A percentile compares a stretch with the other conserved stretches of the same genome.
phyloP scores from a whole-genome alignment of 2,113 vertebrate species.

The Carassius gibelio region DNA sequence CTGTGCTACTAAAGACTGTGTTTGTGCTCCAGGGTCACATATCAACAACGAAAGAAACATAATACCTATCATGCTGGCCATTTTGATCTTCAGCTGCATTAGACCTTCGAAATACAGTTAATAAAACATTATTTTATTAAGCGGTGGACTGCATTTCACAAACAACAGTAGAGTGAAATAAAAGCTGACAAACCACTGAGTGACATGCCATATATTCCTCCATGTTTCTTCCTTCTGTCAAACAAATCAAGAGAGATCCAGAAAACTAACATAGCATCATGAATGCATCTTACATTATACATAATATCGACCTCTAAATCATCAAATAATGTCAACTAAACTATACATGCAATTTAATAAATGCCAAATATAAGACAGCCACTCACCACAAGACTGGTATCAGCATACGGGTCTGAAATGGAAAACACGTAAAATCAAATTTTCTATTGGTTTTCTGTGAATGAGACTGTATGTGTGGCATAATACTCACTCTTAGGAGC shows the following conservation, averaged over 20 bases:
- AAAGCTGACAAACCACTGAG: slow-evolving; percentile 57
- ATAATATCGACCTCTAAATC: neutral
- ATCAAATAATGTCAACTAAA: neutral
- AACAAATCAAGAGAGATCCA: slow-evolving; percentile 44
- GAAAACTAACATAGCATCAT: neutral
- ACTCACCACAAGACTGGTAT: slow-evolving; percentile 64
- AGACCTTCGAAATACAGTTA: slow-evolving; percentile 15
- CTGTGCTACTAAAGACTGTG: too few species aligned
- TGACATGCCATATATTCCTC: slow-evolving; percentile 57
- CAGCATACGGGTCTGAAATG: slow-evolving; percentile 73
- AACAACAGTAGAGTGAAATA: neutral
- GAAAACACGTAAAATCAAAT: neutral
- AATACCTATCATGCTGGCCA: slow-evolving; percentile 38
- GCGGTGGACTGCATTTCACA: neutral
- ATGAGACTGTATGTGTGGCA: too few species aligned
- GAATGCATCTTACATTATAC: neutral
- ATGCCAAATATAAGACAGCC: neutral
- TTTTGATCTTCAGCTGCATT: slow-evolving; percentile 21
- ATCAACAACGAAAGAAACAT: neutral
- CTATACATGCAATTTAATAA: neutral
- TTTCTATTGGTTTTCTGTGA: neutral
- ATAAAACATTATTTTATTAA: neutral
- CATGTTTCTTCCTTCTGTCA: slow-evolving; percentile 67
- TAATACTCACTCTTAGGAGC: slow-evolving; percentile 69
- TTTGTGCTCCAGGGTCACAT: too few species aligned